phyloP scores from a whole-genome alignment of 2,113 vertebrate species.

The Periophthalmodon schlosseri region DNA sequence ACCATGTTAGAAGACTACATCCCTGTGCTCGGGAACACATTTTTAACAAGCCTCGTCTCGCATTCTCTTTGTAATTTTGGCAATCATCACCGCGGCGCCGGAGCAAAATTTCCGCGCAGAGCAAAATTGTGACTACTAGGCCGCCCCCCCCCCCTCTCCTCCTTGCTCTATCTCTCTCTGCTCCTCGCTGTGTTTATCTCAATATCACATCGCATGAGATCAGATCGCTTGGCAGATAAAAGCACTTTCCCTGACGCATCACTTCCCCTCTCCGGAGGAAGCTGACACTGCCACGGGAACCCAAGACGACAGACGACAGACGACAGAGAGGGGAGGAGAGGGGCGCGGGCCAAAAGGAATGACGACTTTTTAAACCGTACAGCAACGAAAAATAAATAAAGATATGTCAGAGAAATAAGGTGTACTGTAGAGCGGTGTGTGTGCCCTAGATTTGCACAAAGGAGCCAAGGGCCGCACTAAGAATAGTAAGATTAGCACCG shows the following conservation, averaged over 20 bases:
- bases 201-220: conserved; percentile 70
- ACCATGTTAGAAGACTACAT: conserved; percentile 18
- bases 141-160: conserved; percentile 19
- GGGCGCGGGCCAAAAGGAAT: no score
- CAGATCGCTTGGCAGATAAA: conserved; percentile 75
- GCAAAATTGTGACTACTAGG: conserved; percentile 17
- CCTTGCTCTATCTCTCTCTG: conserved; percentile 31
- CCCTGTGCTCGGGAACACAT: conserved; percentile 20
- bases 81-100: conserved; percentile 39
- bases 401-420: not conserved
- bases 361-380: not conserved
- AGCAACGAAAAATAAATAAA: not conserved
- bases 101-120: conserved; percentile 32
- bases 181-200: conserved; percentile 60
- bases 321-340: not conserved
- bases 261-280: conserved; percentile 71
- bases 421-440: conserved; percentile 30
- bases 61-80: conserved; percentile 44
- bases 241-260: conserved; percentile 67
- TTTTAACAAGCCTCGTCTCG: conserved; percentile 15
- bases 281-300: conserved; percentile 49
- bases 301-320: conserved; percentile 46
- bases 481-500: conserved; percentile 66
- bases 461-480: conserved; percentile 55
- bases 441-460: conserved; percentile 42